These are phyloP conservation scores for Plutomurus gul DNA, from an alignment of 1,140 invertebrate genomes.

Conservation along the genomic window DNA sequence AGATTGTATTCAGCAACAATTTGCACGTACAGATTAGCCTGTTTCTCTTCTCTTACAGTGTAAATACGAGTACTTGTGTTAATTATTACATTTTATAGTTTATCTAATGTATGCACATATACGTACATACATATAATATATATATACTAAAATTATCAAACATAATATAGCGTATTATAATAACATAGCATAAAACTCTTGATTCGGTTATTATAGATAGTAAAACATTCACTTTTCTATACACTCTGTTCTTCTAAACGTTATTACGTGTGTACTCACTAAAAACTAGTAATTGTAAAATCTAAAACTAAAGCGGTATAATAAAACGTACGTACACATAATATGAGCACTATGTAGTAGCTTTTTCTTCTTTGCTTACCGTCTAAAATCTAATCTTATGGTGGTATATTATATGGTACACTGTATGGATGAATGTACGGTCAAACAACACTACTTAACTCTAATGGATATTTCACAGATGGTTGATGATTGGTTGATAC, in stretches of 20 bases:
- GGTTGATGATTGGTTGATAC: conserved; percentile 26
- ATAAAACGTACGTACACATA: neutral
- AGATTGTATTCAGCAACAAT: conserved; percentile 21
- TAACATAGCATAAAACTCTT: conserved; percentile 24
- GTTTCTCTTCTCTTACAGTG: conserved; percentile 16
- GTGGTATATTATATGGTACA: conserved; percentile 5
- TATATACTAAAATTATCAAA: conserved; percentile 20
- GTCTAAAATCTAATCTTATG: conserved; percentile 14
- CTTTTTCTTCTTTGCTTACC: neutral
- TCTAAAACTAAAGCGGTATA: too few species aligned
- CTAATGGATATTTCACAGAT: conserved; percentile 29
- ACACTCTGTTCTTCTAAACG: neutral
- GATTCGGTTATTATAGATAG: neutral
- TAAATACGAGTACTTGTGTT: neutral
- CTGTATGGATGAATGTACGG: conserved; percentile 26
- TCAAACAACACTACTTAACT: conserved; percentile 14
- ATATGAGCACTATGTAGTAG: neutral
- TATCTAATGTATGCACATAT: too few species aligned
- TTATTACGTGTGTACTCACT: too few species aligned
- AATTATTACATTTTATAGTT: too few species aligned
- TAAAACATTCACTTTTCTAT: neutral
- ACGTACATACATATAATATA: too few species aligned
- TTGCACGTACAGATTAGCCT: conserved; percentile 16
- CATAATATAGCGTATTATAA: neutral
- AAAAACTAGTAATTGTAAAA: too few species aligned